These are phyloP conservation scores for Drosophila paranaensis DNA, from an alignment of 2,888 invertebrate species.

Conservation along the genomic window DNA sequence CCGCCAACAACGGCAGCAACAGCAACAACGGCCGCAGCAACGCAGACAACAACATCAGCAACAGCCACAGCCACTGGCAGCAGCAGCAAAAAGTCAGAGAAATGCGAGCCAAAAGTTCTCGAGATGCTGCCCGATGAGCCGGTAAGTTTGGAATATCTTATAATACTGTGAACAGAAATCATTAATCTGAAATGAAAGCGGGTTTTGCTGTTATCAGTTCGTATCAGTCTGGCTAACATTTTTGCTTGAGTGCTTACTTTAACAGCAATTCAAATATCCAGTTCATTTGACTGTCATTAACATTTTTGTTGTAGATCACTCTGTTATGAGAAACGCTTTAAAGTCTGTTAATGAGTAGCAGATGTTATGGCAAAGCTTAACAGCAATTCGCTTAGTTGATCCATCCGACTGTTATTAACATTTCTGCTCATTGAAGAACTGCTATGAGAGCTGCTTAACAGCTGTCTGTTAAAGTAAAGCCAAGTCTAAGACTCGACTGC, in stretches of 20 bases:
- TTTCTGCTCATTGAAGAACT: not conserved
- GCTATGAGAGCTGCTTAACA: not conserved
- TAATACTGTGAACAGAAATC: not conserved
- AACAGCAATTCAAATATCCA: not conserved
- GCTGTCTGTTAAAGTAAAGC: no score
- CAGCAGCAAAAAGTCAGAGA: slow-evolving; percentile 63
- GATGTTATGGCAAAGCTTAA: not conserved
- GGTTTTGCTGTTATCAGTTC: not conserved
- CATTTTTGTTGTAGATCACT: not conserved
- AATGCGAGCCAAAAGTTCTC: slow-evolving; percentile 83
- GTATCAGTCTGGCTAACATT: not conserved
- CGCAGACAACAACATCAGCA: slow-evolving; percentile 28
- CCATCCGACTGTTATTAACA: not conserved
- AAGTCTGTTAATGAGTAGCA: not conserved
- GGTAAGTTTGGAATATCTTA: slow-evolving; percentile 71
- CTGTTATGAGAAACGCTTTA: not conserved
- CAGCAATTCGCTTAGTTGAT: not conserved
- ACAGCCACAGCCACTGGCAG: slow-evolving; percentile 20
- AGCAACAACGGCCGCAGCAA: slow-evolving; percentile 22
- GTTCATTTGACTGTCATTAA: not conserved
- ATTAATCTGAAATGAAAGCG: not conserved
- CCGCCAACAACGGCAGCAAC: slow-evolving; percentile 19
- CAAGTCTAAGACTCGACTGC: no score
- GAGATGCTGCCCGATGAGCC: slow-evolving; percentile 84
- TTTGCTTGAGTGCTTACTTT: not conserved